A percentile compares a stretch with the other conserved stretches of the same genome.
Evolutionary conservation across 2,888 invertebrate species (phyloP).

Genomic region (Eristalis arbustorum): DNA sequence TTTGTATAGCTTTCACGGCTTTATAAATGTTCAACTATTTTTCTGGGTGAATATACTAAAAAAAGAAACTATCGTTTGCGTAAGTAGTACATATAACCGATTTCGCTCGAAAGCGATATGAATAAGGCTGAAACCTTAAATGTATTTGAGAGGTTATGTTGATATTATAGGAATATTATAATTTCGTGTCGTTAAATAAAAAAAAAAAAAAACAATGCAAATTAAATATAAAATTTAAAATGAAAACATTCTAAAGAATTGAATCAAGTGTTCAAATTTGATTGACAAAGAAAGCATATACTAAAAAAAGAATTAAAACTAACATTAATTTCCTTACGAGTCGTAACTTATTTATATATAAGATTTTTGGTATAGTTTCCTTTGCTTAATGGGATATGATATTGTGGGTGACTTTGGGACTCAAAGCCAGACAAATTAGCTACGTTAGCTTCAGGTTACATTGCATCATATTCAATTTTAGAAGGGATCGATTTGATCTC

Average conservation of each 20-base stretch:
- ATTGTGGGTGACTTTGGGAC: slow-evolving; percentile 36
- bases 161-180: background rate
- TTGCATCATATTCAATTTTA: background rate
- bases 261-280: slow-evolving; percentile 22
- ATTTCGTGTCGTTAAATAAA: slow-evolving; percentile 1
- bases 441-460: slow-evolving; percentile 26
- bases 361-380: slow-evolving; percentile 68
- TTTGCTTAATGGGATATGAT: slow-evolving; percentile 64
- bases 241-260: slow-evolving; percentile 15
- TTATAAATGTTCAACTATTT: slow-evolving; percentile 37
- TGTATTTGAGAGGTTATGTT: slow-evolving; percentile 33
- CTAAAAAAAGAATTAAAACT: slow-evolving; percentile 43
- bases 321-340: slow-evolving; percentile 54
- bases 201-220: slow-evolving; percentile 4
- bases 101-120: slow-evolving; percentile 51
- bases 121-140: slow-evolving; percentile 36
- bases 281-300: slow-evolving; percentile 35
- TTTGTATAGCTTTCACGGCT: slow-evolving; percentile 32
- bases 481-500: slow-evolving; percentile 29
- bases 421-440: slow-evolving; percentile 21
- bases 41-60: slow-evolving; percentile 10
- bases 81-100: slow-evolving; percentile 23
- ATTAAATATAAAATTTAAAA: slow-evolving; percentile 29
- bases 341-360: slow-evolving; percentile 50
- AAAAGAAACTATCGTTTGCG: slow-evolving; percentile 9